phyloP scores from a whole-genome alignment of 2,113 vertebrate species.

The Sylvilagus bachmani region DNA sequence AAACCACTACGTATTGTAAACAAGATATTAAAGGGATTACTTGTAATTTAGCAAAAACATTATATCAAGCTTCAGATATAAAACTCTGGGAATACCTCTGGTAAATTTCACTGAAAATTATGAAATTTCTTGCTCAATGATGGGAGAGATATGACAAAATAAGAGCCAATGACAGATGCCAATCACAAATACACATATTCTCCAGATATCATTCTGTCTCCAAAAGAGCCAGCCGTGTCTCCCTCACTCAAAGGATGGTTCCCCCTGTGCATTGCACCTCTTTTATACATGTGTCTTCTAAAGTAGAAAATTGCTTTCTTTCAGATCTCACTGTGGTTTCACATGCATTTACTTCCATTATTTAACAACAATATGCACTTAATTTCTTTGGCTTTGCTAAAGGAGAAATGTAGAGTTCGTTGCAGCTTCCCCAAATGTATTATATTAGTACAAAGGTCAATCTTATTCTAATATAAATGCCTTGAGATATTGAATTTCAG shows the following conservation, averaged over 20 bases:
- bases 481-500: background rate
- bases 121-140: conserved; percentile 45
- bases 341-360: conserved; percentile 13
- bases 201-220: background rate
- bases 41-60: conserved; percentile 51
- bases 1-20: background rate
- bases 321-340: background rate
- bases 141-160: background rate
- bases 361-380: background rate
- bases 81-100: background rate
- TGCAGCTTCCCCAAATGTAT: background rate
- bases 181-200: background rate
- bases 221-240: background rate
- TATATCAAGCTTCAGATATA: conserved; percentile 38
- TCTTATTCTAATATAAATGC: conserved; percentile 5
- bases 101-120: conserved; percentile 35
- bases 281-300: background rate
- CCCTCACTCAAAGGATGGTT: background rate
- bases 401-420: background rate
- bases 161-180: background rate
- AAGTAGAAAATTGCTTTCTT: background rate
- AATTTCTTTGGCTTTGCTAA: background rate
- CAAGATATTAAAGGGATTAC: conserved; percentile 3
- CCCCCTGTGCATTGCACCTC: background rate
- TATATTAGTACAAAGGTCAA: background rate